Percentiles rank a stretch among this genome's conserved stretches.
These are phyloP conservation scores for Thalassophryne amazonica DNA, from an alignment of 2,797 vertebrate genomes.

Conservation along the genomic window DNA sequence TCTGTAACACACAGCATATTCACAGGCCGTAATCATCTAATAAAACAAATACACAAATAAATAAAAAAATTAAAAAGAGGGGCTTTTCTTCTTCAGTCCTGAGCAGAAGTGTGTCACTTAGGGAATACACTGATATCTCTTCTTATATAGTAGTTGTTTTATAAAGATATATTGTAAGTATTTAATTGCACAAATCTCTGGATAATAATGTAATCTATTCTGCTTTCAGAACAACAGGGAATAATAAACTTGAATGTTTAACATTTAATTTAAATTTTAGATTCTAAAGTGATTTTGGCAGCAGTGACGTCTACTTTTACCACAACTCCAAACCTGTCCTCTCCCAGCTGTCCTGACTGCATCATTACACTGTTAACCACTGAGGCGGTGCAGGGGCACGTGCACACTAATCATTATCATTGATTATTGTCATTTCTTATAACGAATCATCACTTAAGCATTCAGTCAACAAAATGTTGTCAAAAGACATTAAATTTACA, in stretches of 20 bases:
- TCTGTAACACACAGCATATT: slow-evolving; percentile 12
- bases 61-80: background rate
- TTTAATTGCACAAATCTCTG: slow-evolving; percentile 22
- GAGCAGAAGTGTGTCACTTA: slow-evolving; percentile 59
- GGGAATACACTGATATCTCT: slow-evolving; percentile 8
- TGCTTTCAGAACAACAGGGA: too few species aligned
- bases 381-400: too few species aligned
- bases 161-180: slow-evolving; percentile 9
- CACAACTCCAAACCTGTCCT: background rate
- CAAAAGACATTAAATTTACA: too few species aligned
- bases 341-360: slow-evolving; percentile 27
- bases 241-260: too few species aligned
- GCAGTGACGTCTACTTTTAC: background rate
- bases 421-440: too few species aligned
- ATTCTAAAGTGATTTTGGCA: background rate
- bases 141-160: slow-evolving; percentile 11
- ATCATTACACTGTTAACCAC: slow-evolving; percentile 66
- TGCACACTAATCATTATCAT: too few species aligned
- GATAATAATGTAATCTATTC: slow-evolving; percentile 17
- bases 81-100: slow-evolving; percentile 31
- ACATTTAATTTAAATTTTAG: too few species aligned
- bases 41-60: background rate
- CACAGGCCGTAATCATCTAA: slow-evolving; percentile 11
- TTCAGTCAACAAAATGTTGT: too few species aligned
- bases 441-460: too few species aligned